phyloP scores from a whole-genome alignment of 1,140 invertebrate species.

The Drosophila guanche region DNA sequence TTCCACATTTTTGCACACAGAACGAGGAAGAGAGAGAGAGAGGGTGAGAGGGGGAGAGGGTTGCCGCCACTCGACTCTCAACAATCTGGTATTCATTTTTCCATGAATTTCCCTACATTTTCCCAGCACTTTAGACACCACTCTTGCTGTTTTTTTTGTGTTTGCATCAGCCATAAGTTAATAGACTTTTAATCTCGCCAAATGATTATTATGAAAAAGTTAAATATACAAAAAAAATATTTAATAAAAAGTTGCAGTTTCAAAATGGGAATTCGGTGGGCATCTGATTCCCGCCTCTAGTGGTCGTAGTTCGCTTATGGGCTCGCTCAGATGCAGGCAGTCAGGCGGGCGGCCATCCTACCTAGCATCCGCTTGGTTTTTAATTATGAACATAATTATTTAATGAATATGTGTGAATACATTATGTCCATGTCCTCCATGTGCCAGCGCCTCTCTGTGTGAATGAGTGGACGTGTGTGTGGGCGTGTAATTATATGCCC shows the following conservation, averaged over 20 bases:
- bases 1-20: no score
- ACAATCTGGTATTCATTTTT: not conserved
- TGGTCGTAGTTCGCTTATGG: slow-evolving; percentile 7
- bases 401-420: slow-evolving; percentile 62
- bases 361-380: slow-evolving; percentile 49
- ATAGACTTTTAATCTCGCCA: slow-evolving; percentile 30
- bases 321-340: slow-evolving; percentile 12
- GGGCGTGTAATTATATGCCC: slow-evolving; percentile 55
- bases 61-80: no score
- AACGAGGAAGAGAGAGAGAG: no score
- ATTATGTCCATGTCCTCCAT: slow-evolving; percentile 19
- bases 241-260: slow-evolving; percentile 2
- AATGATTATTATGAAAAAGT: slow-evolving; percentile 17
- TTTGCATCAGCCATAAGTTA: slow-evolving; percentile 6
- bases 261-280: not conserved
- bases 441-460: slow-evolving; percentile 1
- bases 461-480: slow-evolving; percentile 1
- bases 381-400: slow-evolving; percentile 78
- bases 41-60: no score
- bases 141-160: no score
- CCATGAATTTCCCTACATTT: slow-evolving; percentile 2
- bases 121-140: slow-evolving; percentile 2
- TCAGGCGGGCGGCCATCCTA: not conserved
- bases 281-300: not conserved
- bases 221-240: not conserved